Base-by-base conservation (phyloP, 2,113 vertebrate species). In the Boleophthalmus pectinirostris region DNA sequence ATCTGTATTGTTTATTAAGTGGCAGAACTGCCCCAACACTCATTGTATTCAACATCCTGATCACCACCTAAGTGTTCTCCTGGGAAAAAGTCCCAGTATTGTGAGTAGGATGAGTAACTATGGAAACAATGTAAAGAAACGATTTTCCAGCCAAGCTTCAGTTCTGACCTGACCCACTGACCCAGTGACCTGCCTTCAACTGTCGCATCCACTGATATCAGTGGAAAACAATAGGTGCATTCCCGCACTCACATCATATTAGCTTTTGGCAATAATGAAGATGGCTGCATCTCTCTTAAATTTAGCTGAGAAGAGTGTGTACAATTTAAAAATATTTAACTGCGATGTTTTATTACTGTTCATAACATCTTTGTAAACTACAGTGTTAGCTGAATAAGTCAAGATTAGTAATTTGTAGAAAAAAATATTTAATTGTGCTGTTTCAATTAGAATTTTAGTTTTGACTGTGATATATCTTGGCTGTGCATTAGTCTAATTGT, bases 121-220 rank as follows among this genome's bases (percentile, higher is more conserved):
- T 78, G 76, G 82, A 46, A 69, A 87, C 86, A 66, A 79, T 87
- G 83, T 75, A 82, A 85, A 86, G 82, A 90, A 80, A 82, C 43
- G 64, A 15, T 24, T 18, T 67, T 53, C 49, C 57, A n/a, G 0
- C 0, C 20, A 49, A 75, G 60, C 81, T 66, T 65, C 66, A 24
- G 63, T 65, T 60, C 78, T 78, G 83, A 81, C 82, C 74, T 54
- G 74, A 81, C 82, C 80, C 64, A 72, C 8, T 85, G 85, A 75
- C 73, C 84, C 14, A 53, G 35, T 74, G 82, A 73, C 72, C 81
- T 73, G 75, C 73, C 3, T 1, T 1, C 43, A 68, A 79, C 66
- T 66, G 74, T 75, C 73, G 71, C 46, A 71, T 63, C 46, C 38
- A 54, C 11, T 66, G 38, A 43, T 38, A 38, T 23, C 63, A 21